Percentiles rank a stretch among this genome's conserved stretches.
Evolutionary conservation across 2,113 vertebrate genomes (phyloP).

Genomic region (Lipotes vexillifer): DNA sequence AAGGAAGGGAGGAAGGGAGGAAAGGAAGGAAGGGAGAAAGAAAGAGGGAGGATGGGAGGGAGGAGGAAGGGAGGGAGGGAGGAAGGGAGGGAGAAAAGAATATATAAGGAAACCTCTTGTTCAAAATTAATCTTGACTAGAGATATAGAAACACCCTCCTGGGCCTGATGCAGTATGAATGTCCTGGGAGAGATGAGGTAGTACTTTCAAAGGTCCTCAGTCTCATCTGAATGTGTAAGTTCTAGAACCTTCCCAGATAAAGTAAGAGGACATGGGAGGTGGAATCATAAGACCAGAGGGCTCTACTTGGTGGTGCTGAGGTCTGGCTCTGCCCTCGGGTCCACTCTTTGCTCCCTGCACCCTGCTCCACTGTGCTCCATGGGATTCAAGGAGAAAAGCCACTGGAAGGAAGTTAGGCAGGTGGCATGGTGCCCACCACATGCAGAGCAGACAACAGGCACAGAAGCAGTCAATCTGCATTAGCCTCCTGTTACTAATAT

Average conservation of each 20-base stretch:
- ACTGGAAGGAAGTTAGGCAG: rapidly evolving
- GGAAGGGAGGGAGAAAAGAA: not conserved
- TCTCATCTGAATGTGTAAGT: not conserved
- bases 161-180: not conserved
- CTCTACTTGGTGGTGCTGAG: rapidly evolving
- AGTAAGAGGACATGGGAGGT: not conserved
- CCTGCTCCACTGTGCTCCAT: not conserved
- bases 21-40: not conserved
- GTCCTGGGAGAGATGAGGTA: not conserved
- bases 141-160: not conserved
- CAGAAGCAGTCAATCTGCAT: rapidly evolving
- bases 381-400: not conserved
- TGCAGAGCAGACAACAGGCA: no score
- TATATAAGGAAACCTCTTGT: not conserved
- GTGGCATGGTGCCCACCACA: rapidly evolving
- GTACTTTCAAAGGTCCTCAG: not conserved
- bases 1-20: no score
- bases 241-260: not conserved
- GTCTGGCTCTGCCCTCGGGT: not conserved
- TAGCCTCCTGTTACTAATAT: no score
- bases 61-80: no score
- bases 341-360: not conserved
- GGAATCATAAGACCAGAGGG: not conserved
- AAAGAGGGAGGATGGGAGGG: no score
- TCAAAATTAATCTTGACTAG: not conserved